phyloP scores from a whole-genome alignment of 2,888 invertebrate genomes.

The Clivina fossor region DNA sequence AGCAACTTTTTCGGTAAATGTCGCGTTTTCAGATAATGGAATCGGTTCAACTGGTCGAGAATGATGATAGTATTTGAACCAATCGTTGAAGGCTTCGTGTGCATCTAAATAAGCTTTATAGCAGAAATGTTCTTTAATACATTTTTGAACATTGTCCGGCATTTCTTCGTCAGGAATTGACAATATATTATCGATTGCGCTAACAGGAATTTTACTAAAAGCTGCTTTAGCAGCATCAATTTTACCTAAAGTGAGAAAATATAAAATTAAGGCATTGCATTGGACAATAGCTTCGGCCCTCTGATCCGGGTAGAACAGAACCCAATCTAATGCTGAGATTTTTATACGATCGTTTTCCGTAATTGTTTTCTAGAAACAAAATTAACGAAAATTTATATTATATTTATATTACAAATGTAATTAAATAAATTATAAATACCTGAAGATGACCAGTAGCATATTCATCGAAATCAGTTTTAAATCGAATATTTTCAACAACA shows the following conservation, averaged over 20 bases:
- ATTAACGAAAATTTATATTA: not conserved
- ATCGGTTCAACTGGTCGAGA: constrained; percentile 74
- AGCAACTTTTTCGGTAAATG: constrained; percentile 86
- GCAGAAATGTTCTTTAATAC: constrained; percentile 81
- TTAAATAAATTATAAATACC: constrained; percentile 38
- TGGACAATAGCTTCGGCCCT: constrained; percentile 80
- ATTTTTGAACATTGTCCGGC: constrained; percentile 55
- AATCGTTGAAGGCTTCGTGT: constrained; percentile 84
- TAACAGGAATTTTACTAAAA: constrained; percentile 69
- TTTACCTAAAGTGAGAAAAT: constrained; percentile 80
- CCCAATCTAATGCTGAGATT: constrained; percentile 83
- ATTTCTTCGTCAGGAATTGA: constrained; percentile 53
- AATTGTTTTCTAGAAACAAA: constrained; percentile 48
- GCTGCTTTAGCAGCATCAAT: constrained; percentile 79
- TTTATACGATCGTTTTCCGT: constrained; percentile 71
- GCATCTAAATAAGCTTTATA: constrained; percentile 86
- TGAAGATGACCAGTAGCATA: constrained; percentile 46
- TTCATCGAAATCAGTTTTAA: constrained; percentile 50
- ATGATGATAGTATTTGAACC: constrained; percentile 83
- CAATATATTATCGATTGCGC: constrained; percentile 63
- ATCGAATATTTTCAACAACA: constrained; percentile 77
- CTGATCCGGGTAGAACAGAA: constrained; percentile 77
- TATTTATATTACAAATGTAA: not conserved
- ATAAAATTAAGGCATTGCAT: constrained; percentile 85
- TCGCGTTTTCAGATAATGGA: constrained; percentile 59